Conservation (phyloP, 2,797 vertebrate genomes). For the Acanthornis magna region DNA sequence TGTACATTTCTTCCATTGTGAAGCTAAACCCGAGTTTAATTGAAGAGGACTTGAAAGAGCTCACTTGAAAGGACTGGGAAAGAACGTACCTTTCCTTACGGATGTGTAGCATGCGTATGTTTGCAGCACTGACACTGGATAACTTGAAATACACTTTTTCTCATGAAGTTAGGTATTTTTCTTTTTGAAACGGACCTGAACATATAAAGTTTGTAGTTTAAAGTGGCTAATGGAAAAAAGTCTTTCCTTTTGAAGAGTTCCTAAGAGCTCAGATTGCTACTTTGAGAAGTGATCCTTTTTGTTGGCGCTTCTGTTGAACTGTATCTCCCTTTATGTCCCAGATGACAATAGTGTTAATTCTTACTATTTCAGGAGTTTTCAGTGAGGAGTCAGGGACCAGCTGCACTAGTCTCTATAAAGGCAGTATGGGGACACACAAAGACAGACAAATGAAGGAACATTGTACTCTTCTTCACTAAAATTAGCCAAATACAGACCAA, state of each 20-base stretch:
- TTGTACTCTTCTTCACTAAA: neutral
- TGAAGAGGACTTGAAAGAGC: neutral
- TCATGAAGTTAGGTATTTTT: neutral
- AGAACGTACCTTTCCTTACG: neutral
- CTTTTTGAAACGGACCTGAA: neutral
- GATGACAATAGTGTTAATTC: neutral
- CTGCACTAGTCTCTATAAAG: neutral
- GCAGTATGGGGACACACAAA: neutral
- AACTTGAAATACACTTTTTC: neutral
- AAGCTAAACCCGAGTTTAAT: neutral
- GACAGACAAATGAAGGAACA: neutral
- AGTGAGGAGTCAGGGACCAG: neutral
- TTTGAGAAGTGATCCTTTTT: neutral
- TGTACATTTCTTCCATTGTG: neutral
- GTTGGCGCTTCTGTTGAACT: neutral
- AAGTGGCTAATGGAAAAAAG: neutral
- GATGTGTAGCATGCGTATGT: neutral
- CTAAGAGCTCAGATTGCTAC: neutral
- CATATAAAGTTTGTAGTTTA: neutral
- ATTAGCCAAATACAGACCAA: neutral
- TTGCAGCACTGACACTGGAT: neutral
- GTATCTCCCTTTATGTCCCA: neutral
- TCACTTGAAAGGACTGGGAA: neutral
- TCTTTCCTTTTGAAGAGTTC: neutral
- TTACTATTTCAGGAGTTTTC: neutral